Conservation (phyloP, 2,113 vertebrate species). For the Podarcis raffonei region DNA sequence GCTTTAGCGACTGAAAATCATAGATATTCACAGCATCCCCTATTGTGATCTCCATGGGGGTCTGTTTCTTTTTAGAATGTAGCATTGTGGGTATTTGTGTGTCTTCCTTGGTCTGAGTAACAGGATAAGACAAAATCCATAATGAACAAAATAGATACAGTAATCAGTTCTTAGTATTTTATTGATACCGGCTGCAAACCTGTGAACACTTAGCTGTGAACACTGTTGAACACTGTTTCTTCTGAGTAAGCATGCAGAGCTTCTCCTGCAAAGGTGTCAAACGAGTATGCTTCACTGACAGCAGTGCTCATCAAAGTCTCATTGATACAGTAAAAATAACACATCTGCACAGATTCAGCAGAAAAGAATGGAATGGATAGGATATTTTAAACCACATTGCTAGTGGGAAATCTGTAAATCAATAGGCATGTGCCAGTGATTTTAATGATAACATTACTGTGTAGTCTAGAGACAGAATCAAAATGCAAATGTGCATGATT, state of each 20-base stretch:
- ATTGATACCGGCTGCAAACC: not conserved
- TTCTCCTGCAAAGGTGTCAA: not conserved
- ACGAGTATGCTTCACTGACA: not conserved
- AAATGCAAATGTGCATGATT: not conserved
- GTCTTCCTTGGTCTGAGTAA: not conserved
- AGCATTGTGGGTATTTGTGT: not conserved
- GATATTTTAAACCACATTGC: not conserved
- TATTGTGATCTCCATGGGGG: not conserved
- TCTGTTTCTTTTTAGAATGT: not conserved
- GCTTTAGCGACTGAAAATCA: not conserved
- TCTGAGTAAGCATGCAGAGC: not conserved
- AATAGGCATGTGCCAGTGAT: not conserved
- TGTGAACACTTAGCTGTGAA: not conserved
- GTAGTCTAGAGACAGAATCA: not conserved
- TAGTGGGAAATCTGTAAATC: not conserved
- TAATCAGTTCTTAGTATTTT: not conserved
- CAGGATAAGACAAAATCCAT: not conserved
- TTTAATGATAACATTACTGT: constrained; percentile 1
- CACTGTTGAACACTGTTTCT: not conserved
- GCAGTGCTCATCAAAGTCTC: not conserved
- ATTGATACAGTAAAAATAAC: not conserved
- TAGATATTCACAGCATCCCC: not conserved
- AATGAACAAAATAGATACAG: not conserved
- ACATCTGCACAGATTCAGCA: not conserved
- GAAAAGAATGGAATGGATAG: too few relatives aligned